Evolutionary conservation across 2,113 vertebrate species (phyloP), one percentile per base, ranked within the genome.

Genomic region (Triplophysa siluroides): DNA sequence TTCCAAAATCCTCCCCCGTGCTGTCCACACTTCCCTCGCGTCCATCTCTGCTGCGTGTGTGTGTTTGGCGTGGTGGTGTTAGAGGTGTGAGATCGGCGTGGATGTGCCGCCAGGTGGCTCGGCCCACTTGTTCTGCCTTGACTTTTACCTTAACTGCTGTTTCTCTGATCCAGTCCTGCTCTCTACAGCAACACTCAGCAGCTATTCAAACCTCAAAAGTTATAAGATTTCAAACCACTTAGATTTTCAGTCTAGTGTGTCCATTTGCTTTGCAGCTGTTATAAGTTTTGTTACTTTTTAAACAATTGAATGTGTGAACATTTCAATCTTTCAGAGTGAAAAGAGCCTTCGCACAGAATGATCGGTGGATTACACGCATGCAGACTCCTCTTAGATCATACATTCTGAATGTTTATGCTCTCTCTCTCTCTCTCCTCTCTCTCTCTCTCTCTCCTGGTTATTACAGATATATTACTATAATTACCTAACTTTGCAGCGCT

Each of bases 1-100:
- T 90, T 94, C 93, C 93, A 93, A 92, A 94, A 93, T 92, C 93
- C 92, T 92, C 93, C 92, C 92, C 93, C 93, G 87, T 93, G 87
- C 91, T 92, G 89, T 89, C 93, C 93, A 93, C 93, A 94, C 93
- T 92, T 93, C 90, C 89, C 91, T 91, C 91, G 91, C 91, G 91
- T 93, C 92, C 93, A 92, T 92, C 93, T 93, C 93, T 90, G 89
- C 90, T 92, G 90, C 83, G 89, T 88, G 84, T 87, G 80, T 86
- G 87, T 89, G 87, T 86, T 70, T 81, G 45, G 56, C 81, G 74
- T 86, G 77, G 64, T 78, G 79, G 78, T 79, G 75, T 67, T 41
- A 73, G 81, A 81, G 82, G 81, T 85, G 84, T 83, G 87, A 86
- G 84, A 88, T 86, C 79, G 83, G 54, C 76, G 58, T 65, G 84